These are phyloP conservation scores for Coregonus sp. DNA, from an alignment of 2,797 vertebrate species.

Conservation along the genomic window DNA sequence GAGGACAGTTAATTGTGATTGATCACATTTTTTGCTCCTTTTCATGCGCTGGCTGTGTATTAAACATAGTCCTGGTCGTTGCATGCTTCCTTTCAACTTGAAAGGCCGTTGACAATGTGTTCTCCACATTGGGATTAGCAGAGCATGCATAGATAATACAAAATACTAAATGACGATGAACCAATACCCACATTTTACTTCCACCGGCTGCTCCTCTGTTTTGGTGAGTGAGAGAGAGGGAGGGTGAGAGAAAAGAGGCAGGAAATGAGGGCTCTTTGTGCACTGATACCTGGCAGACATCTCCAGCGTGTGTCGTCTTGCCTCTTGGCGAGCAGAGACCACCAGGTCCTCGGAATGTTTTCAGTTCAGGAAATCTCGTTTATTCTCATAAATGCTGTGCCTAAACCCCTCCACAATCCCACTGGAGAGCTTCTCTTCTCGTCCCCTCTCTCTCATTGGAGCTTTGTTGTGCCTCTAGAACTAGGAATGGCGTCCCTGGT, in stretches of 20 bases:
- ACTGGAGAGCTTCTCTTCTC: conserved; percentile 33
- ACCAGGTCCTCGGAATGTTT: conserved; percentile 85
- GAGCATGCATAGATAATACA: conserved; percentile 42
- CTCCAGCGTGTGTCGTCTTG: conserved; percentile 89
- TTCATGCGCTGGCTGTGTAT: background rate
- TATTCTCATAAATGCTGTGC: conserved; percentile 80
- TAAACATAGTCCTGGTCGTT: background rate
- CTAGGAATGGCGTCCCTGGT: too few species aligned
- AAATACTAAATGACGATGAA: conserved; percentile 45
- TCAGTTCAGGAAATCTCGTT: conserved; percentile 88
- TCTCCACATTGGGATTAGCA: conserved; percentile 19
- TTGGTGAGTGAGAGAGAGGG: conserved; percentile 37
- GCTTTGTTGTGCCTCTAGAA: too few species aligned
- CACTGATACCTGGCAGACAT: conserved; percentile 85
- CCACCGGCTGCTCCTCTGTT: conserved; percentile 21
- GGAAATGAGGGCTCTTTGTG: conserved; percentile 87
- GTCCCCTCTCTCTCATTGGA: conserved; percentile 19
- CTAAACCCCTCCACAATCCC: conserved; percentile 71
- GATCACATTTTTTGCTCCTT: background rate
- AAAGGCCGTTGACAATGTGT: conserved; percentile 31
- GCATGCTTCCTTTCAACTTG: conserved; percentile 1
- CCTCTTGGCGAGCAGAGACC: conserved; percentile 81
- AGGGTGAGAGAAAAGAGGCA: conserved; percentile 60
- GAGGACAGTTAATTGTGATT: background rate
- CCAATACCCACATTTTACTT: conserved; percentile 24